Percentiles rank a stretch among this genome's conserved stretches.
Conservation (phyloP, 2,888 invertebrate genomes). For the Oligia latruncula region DNA sequence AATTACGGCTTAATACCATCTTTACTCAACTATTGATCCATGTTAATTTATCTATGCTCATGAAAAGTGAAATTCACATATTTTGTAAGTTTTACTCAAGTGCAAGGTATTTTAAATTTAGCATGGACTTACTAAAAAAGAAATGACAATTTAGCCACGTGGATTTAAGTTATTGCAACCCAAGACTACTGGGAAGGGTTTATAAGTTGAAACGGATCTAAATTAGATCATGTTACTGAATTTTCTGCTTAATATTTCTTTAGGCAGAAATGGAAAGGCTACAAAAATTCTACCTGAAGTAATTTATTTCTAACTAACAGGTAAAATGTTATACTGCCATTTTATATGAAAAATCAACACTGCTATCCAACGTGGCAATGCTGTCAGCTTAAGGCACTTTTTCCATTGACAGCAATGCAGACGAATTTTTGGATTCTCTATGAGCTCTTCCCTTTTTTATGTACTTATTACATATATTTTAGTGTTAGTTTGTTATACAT, state of each 20-base stretch:
- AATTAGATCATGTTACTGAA: neutral
- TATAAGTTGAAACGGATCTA: neutral
- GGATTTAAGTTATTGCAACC: neutral
- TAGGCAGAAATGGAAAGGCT: neutral
- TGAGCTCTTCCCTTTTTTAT: neutral
- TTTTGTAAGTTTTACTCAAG: neutral
- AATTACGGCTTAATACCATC: too few relatives aligned
- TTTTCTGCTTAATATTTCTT: neutral
- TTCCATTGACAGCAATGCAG: neutral
- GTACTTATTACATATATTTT: neutral
- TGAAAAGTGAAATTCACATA: neutral
- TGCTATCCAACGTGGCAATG: neutral
- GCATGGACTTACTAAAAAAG: accelerated
- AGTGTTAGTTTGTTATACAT: neutral
- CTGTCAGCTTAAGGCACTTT: neutral
- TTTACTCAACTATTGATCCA: neutral
- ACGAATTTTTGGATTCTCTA: neutral
- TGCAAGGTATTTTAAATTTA: neutral
- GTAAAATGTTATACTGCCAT: neutral
- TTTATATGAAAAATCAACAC: neutral
- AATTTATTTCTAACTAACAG: neutral
- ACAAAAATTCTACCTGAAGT: neutral
- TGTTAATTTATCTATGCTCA: neutral
- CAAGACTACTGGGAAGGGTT: neutral
- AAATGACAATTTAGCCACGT: neutral